Evolutionary conservation across 2,113 vertebrate genomes (phyloP).

Genomic region (Reinhardtius hippoglossoides): DNA sequence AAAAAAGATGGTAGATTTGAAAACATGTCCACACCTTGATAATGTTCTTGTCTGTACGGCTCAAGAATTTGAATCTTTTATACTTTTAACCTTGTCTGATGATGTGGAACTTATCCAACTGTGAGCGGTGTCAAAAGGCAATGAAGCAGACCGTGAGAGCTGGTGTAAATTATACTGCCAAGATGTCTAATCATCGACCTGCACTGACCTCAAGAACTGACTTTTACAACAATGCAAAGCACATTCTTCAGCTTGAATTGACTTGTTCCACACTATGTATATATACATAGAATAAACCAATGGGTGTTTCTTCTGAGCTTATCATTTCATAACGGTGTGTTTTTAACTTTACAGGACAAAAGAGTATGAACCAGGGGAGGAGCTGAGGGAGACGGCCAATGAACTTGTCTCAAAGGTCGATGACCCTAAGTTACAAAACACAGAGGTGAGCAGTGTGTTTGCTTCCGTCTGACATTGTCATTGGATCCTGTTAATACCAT

Average conservation of each 20-base stretch:
- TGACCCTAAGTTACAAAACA: slow-evolving; percentile 94
- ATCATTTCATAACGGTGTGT: neutral
- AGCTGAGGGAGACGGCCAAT: slow-evolving; percentile 91
- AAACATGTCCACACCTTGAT: slow-evolving; percentile 14
- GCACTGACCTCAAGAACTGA: neutral
- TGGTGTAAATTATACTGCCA: neutral
- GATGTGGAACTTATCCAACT: neutral
- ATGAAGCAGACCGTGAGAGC: slow-evolving; percentile 1
- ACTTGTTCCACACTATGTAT: slow-evolving; percentile 4
- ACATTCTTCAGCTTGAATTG: neutral
- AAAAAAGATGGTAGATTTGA: neutral
- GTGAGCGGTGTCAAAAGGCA: neutral
- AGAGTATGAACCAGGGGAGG: slow-evolving; percentile 92
- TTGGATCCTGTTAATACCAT: neutral
- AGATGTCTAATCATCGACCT: slow-evolving; percentile 10
- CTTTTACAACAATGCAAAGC: slow-evolving; percentile 3
- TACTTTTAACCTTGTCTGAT: slow-evolving; percentile 10
- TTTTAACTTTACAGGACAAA: slow-evolving; percentile 85
- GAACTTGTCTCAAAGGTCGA: slow-evolving; percentile 95
- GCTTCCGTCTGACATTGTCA: slow-evolving; percentile 1
- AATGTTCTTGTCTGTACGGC: neutral
- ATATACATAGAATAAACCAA: neutral
- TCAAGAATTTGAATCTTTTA: neutral
- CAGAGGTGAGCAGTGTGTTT: slow-evolving; percentile 87
- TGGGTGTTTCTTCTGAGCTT: neutral